Evolutionary conservation across 2,888 invertebrate species (phyloP), one percentile per base, ranked within the genome.

Genomic region (Euclidia mi): DNA sequence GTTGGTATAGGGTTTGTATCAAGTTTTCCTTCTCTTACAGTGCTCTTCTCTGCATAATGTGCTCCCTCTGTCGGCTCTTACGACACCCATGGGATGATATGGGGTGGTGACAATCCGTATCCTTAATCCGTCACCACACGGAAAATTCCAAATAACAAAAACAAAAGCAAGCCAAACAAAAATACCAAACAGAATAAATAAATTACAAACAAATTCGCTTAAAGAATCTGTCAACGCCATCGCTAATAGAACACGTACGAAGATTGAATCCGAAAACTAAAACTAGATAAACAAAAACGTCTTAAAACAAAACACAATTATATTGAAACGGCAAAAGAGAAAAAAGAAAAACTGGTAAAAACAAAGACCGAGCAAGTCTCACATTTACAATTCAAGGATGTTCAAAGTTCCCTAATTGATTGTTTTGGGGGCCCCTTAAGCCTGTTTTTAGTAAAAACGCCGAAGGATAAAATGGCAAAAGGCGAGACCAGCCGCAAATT

Each of bases 321-420:
- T 77, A 81, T 79, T 73, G 65, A 71, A 81, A 81, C 67, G 56
- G 66, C 71, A 75, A 58, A 78, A 82, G 78, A 71, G 47, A 0
- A 25, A 25, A 25, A 25, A 63, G 37, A 62, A 37, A 60, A 69
- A 77, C 65, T 72, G 68, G 72, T 76, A 72, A 72, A 76, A 76
- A 82, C 76, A 82, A 82, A 57, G 70, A 73, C 68, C 55, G 69
- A 71, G 66, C 68, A 77, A 76, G 76, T 74, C 78, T 73, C 84
- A 82, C 88, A 90, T 90, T 90, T 90, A 87, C 89, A 91, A 90
- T 91, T 91, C 89, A 87, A 85, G 85, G 80, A 85, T 83, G 84
- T 84, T 82, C 80, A 81, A 90, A 90, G 84, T 89, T 89, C 80
- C 83, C 79, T 91, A 91, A 92, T 92, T 91, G 91, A 91, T 91